Evolutionary conservation across 2,888 invertebrate genomes (phyloP).

Genomic region (Deilephila elpenor): DNA sequence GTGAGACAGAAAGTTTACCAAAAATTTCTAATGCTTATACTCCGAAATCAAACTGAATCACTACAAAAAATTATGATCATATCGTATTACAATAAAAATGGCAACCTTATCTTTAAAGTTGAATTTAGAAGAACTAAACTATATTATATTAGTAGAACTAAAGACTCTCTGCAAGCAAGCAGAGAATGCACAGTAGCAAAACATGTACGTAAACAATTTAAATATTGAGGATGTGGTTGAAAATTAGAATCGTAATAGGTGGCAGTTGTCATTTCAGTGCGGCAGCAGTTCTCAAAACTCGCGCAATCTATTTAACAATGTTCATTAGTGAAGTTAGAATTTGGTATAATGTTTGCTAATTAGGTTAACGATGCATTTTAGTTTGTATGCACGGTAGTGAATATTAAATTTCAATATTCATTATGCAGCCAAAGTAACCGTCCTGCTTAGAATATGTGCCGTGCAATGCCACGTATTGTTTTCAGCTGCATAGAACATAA

Average conservation of each 20-base stretch:
- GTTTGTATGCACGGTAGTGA: slow-evolving; percentile 47
- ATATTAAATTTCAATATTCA: slow-evolving; percentile 53
- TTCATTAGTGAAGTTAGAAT: slow-evolving; percentile 49
- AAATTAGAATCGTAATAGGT: slow-evolving; percentile 15
- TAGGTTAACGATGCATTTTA: slow-evolving; percentile 56
- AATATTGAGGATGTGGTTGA: slow-evolving; percentile 9
- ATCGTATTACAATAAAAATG: too few relatives aligned
- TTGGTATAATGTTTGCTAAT: slow-evolving; percentile 48
- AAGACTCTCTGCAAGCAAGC: neutral
- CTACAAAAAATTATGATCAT: too few relatives aligned
- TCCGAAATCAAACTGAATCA: too few relatives aligned
- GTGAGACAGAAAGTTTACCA: too few relatives aligned
- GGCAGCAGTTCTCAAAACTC: slow-evolving; percentile 38
- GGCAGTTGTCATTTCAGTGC: slow-evolving; percentile 11
- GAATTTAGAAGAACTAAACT: too few relatives aligned
- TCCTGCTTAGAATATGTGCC: slow-evolving; percentile 23
- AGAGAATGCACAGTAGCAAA: neutral
- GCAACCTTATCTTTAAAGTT: too few relatives aligned
- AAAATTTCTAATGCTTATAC: too few relatives aligned
- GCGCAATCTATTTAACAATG: slow-evolving; percentile 45
- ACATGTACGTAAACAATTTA: neutral
- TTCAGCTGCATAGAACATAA: neutral
- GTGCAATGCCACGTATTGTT: neutral
- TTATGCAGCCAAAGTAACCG: slow-evolving; percentile 42
- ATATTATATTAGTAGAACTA: too few relatives aligned